Conservation (phyloP, 2,888 invertebrate species). For the Synergus laeviventris region DNA sequence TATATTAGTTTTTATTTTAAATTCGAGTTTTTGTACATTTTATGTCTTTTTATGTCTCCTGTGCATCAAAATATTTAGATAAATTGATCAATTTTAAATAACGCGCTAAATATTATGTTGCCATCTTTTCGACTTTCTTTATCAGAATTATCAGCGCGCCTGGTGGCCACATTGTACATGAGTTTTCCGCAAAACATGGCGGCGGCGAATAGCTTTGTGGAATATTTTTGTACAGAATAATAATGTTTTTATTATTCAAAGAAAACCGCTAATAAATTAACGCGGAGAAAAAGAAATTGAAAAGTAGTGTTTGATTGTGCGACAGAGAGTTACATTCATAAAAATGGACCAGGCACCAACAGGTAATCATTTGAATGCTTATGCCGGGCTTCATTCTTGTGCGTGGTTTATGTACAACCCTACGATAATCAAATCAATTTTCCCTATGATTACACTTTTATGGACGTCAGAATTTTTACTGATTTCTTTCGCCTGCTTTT, state of each 20-base stretch:
- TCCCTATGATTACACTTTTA: background rate
- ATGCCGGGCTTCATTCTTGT: constrained; percentile 28
- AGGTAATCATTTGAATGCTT: constrained; percentile 60
- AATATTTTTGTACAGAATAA: background rate
- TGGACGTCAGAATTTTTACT: background rate
- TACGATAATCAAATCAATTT: constrained; percentile 4
- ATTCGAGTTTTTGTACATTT: too few species aligned
- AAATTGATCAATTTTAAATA: background rate
- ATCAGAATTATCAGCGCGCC: background rate
- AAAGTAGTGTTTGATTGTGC: background rate
- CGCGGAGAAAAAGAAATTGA: background rate
- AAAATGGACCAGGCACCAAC: constrained; percentile 73
- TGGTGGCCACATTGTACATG: background rate
- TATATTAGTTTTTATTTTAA: too few species aligned
- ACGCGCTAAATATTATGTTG: background rate
- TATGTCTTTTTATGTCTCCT: too few species aligned
- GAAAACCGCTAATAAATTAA: background rate
- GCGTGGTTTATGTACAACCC: background rate
- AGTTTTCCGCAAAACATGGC: constrained; percentile 31
- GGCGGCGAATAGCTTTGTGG: constrained; percentile 22
- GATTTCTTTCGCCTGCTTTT: background rate
- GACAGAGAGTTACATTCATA: constrained; percentile 14
- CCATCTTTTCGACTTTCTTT: background rate
- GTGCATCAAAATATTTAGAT: too few species aligned
- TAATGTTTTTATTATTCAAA: constrained; percentile 29